A percentile compares a stretch with the other conserved stretches of the same genome.
phyloP scores from a whole-genome alignment of 1,140 invertebrate genomes.

The Listronotus oregonensis region DNA sequence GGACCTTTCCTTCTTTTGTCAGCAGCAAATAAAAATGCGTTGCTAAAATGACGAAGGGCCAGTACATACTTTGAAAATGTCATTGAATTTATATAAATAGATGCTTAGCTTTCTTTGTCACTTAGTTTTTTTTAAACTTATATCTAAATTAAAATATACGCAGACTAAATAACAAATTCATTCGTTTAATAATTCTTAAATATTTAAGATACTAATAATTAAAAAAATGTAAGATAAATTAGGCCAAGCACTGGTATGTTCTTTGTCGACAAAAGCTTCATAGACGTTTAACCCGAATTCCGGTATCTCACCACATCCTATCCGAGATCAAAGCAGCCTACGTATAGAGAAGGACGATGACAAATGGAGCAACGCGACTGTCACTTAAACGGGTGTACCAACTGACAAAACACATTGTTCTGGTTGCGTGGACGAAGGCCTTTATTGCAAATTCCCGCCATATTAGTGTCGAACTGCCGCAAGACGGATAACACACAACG shows the following conservation, averaged over 20 bases:
- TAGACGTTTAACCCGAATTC: background rate
- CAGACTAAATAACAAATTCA: too few relatives aligned
- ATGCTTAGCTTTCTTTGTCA: too few relatives aligned
- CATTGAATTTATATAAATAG: too few relatives aligned
- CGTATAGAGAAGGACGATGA: background rate
- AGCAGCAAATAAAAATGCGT: too few relatives aligned
- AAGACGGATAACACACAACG: conserved; percentile 18
- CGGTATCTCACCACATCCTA: background rate
- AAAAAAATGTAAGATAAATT: too few relatives aligned
- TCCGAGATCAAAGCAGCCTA: background rate
- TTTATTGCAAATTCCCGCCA: conserved; percentile 26
- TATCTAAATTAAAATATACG: too few relatives aligned
- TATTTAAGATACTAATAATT: too few relatives aligned
- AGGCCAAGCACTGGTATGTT: background rate
- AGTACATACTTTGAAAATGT: too few relatives aligned
- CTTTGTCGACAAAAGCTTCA: background rate
- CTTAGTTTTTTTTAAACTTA: too few relatives aligned
- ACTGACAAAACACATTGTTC: conserved; percentile 20
- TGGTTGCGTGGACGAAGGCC: conserved; percentile 13
- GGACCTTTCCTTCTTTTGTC: too few relatives aligned
- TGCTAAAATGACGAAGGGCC: too few relatives aligned
- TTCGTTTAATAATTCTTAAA: too few relatives aligned
- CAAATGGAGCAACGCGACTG: conserved; percentile 15
- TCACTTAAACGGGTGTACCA: conserved; percentile 24
- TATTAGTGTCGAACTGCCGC: conserved; percentile 19